Evolutionary conservation across 2,888 invertebrate genomes (phyloP).

Genomic region (Hydroisotoma schaefferi): DNA sequence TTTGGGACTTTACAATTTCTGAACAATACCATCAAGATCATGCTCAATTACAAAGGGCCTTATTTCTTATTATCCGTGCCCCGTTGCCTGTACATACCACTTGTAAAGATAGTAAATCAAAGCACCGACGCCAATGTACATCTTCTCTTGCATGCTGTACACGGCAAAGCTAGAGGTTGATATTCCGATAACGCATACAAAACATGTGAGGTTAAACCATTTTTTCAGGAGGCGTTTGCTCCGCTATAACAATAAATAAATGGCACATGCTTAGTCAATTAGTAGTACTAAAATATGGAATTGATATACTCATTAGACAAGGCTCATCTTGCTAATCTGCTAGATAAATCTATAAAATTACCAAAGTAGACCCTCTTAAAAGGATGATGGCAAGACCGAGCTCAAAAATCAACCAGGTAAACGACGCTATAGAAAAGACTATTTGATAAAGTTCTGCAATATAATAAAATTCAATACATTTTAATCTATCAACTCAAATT

Average conservation of each 20-base stretch:
- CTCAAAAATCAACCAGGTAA: conserved; percentile 35
- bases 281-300: neutral
- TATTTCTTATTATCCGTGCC: neutral
- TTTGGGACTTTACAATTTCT: neutral
- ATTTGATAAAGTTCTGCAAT: conserved; percentile 32
- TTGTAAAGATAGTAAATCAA: conserved; percentile 39
- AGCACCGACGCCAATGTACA: conserved; percentile 21
- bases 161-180: conserved; percentile 20
- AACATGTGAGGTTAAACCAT: conserved; percentile 37
- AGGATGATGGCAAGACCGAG: conserved; percentile 37
- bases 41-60: neutral
- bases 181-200: conserved; percentile 31
- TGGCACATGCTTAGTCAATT: neutral
- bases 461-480: neutral
- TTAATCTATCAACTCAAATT: neutral
- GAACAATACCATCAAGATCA: neutral
- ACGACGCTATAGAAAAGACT: conserved; percentile 24
- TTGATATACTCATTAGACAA: neutral
- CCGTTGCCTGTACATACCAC: conserved; percentile 12
- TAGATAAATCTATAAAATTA: conserved; percentile 7
- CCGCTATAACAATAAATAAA: conserved; percentile 15
- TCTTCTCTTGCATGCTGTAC: conserved; percentile 23
- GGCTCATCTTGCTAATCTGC: neutral
- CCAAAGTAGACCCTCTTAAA: conserved; percentile 28
- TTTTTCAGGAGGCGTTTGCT: conserved; percentile 24